A percentile compares a stretch with the other conserved stretches of the same genome.
Evolutionary conservation across 2,888 invertebrate genomes (phyloP).

Genomic region (Apamea sordens): DNA sequence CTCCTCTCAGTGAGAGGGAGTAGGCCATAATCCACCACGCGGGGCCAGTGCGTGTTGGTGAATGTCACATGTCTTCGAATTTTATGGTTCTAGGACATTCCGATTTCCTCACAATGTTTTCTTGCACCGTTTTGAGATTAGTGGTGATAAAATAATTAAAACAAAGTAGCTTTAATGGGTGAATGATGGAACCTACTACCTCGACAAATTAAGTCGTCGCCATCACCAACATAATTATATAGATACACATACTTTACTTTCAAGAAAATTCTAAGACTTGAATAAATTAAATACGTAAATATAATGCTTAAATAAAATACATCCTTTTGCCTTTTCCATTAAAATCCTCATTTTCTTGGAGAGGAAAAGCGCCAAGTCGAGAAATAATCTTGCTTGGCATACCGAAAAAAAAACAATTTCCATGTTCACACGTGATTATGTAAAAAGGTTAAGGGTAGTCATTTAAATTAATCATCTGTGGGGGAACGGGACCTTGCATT

Average conservation of each 20-base stretch:
- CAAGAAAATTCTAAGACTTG: not conserved
- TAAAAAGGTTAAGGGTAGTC: conserved; percentile 8
- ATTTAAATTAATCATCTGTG: conserved; percentile 27
- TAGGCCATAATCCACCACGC: too few relatives aligned
- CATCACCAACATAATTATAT: too few relatives aligned
- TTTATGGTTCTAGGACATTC: too few relatives aligned
- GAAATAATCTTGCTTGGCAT: conserved; percentile 19
- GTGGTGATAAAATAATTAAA: too few relatives aligned
- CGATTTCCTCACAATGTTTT: too few relatives aligned
- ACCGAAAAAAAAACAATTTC: conserved; percentile 19
- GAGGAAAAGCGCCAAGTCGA: not conserved
- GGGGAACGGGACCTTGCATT: not conserved
- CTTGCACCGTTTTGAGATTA: too few relatives aligned
- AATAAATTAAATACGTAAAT: not conserved
- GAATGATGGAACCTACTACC: too few relatives aligned
- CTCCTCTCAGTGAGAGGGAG: too few relatives aligned
- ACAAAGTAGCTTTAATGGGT: too few relatives aligned
- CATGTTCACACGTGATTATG: conserved; percentile 40
- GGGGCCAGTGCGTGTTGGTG: too few relatives aligned
- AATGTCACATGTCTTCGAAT: too few relatives aligned
- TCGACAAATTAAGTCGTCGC: too few relatives aligned
- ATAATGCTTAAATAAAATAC: not conserved
- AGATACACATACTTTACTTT: not conserved
- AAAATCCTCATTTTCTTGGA: conserved; percentile 26
- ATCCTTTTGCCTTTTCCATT: conserved; percentile 14